These are phyloP conservation scores for Seriola rivoliana DNA, from an alignment of 2,113 vertebrate genomes.

Conservation along the genomic window DNA sequence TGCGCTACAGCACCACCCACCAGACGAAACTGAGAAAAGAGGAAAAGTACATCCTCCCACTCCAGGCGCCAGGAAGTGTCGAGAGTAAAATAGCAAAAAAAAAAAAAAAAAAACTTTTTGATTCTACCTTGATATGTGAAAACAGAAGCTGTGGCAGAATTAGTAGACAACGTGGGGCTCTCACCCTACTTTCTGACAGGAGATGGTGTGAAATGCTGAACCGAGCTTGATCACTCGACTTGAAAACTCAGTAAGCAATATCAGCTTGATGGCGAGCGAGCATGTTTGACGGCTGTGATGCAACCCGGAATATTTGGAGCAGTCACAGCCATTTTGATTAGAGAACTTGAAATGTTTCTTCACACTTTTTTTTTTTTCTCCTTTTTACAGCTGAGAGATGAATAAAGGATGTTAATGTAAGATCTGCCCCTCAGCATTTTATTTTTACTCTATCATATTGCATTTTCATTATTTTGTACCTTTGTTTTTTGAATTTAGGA, in stretches of 20 bases:
- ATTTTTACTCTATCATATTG: neutral
- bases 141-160: constrained; percentile 2
- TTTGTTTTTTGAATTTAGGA: neutral
- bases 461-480: neutral
- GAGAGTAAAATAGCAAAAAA: neutral
- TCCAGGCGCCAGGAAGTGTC: neutral
- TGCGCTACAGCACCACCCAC: neutral
- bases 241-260: constrained; percentile 7
- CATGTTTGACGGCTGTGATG: constrained; percentile 7
- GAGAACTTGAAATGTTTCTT: neutral
- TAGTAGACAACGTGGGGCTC: neutral
- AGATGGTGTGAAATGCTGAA: constrained; percentile 2
- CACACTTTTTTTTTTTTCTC: neutral
- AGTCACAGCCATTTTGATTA: neutral
- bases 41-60: neutral
- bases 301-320: neutral
- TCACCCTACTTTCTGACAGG: constrained; percentile 3
- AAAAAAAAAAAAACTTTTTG: neutral
- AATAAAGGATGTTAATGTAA: neutral
- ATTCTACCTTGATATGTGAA: neutral
- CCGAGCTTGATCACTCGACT: constrained; percentile 21
- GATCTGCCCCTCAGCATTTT: neutral
- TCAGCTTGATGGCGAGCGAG: constrained; percentile 10
- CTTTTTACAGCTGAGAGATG: neutral
- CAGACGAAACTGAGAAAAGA: neutral